Evolutionary conservation across 2,113 vertebrate genomes (phyloP).

Genomic region (Chauna torquata): DNA sequence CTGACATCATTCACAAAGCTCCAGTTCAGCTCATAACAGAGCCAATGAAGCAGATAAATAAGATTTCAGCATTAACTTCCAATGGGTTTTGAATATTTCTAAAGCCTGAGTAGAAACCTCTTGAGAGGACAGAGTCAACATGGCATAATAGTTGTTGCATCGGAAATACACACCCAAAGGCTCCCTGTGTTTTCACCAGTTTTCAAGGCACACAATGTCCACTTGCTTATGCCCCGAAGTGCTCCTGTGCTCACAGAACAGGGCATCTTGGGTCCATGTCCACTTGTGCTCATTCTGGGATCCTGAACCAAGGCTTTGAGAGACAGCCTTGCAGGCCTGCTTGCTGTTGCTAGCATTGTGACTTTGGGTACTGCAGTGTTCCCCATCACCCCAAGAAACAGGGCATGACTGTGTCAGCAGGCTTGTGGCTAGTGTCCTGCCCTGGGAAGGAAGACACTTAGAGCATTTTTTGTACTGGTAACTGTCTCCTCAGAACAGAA

Average conservation of each 20-base stretch:
- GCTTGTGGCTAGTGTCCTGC: not conserved
- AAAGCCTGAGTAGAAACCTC: not conserved
- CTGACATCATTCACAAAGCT: not conserved
- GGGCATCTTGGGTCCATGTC: not conserved
- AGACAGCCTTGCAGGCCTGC: not conserved
- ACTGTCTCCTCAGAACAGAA: not conserved
- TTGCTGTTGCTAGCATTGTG: not conserved
- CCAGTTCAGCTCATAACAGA: not conserved
- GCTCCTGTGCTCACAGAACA: not conserved
- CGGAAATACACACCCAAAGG: not conserved
- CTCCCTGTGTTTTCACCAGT: not conserved
- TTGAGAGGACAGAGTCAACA: not conserved
- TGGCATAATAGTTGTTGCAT: not conserved
- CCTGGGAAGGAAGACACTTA: not conserved
- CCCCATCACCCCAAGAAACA: accelerated
- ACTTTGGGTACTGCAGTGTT: accelerated
- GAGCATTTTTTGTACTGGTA: accelerated
- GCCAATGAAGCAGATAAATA: not conserved
- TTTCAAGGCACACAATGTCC: not conserved
- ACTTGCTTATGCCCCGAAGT: not conserved
- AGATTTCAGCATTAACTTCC: not conserved
- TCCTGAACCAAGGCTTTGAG: not conserved
- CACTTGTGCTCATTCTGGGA: not conserved
- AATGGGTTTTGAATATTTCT: not conserved
- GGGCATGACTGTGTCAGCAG: accelerated